These are phyloP conservation scores for Sarcophaga variegata DNA, from an alignment of 2,888 invertebrate species.

Conservation along the genomic window DNA sequence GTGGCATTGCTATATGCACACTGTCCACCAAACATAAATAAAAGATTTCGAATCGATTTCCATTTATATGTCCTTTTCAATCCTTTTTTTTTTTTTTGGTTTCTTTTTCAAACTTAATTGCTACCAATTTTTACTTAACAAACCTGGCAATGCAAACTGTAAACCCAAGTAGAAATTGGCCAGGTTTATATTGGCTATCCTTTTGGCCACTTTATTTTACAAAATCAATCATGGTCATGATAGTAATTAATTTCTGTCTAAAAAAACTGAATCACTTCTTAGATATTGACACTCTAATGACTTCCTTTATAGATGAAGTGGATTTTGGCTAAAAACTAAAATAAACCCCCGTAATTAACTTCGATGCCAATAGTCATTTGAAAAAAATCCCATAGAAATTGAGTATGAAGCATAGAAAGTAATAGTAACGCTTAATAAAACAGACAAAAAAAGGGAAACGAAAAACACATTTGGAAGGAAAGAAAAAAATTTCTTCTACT, in stretches of 20 bases:
- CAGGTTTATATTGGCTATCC: slow-evolving; percentile 5
- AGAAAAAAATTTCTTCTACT: not conserved
- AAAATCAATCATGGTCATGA: slow-evolving; percentile 65
- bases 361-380: not conserved
- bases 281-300: slow-evolving; percentile 65
- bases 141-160: slow-evolving; percentile 19
- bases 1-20: too few species aligned
- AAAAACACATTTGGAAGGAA: slow-evolving; percentile 3
- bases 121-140: slow-evolving; percentile 38
- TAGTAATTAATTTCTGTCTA: slow-evolving; percentile 66
- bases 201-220: not conserved
- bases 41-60: not conserved
- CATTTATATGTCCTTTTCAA: not conserved
- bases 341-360: slow-evolving; percentile 66
- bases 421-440: slow-evolving; percentile 31
- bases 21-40: too few species aligned
- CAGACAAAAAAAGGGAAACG: slow-evolving; percentile 36
- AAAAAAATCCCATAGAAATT: not conserved
- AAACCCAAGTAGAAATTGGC: not conserved
- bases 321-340: slow-evolving; percentile 18
- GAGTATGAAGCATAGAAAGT: slow-evolving; percentile 33
- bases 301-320: slow-evolving; percentile 58
- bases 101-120: slow-evolving; percentile 7
- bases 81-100: too few species aligned
- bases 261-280: not conserved